A percentile compares a stretch with the other conserved stretches of the same genome.
phyloP scores from a whole-genome alignment of 2,113 vertebrate genomes.

The Rhodinocichla rosea region DNA sequence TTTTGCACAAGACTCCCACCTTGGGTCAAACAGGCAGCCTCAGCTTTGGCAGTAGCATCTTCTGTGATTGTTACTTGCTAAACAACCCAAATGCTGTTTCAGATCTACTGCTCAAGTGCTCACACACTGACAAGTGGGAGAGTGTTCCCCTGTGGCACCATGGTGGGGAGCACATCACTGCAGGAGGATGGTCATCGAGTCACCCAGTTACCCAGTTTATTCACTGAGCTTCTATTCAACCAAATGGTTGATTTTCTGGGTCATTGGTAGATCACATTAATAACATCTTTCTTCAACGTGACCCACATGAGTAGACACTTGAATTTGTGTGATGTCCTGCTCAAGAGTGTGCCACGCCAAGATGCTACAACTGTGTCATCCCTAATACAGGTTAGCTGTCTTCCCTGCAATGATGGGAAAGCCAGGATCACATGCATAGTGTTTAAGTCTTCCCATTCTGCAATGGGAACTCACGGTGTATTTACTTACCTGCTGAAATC shows the following conservation, averaged over 20 bases:
- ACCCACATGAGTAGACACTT: background rate
- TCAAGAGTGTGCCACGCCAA: background rate
- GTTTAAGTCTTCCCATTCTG: background rate
- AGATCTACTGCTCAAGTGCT: background rate
- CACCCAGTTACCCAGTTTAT: background rate
- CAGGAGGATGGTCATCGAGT: background rate
- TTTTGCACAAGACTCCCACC: background rate
- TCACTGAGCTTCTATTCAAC: background rate
- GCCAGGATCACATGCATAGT: background rate
- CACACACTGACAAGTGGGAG: too few species aligned
- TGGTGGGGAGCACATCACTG: accelerated
- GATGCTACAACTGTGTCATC: background rate
- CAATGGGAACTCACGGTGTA: background rate
- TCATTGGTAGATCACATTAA: background rate
- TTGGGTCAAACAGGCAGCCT: background rate
- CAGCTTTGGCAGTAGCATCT: background rate
- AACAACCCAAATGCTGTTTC: background rate
- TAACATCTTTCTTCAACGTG: background rate
- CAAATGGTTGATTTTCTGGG: background rate
- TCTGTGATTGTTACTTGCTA: background rate
- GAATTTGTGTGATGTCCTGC: background rate
- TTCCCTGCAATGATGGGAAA: background rate
- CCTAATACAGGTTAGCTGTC: background rate
- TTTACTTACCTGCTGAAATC: background rate
- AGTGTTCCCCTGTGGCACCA: background rate